These are phyloP conservation scores for Catharus bicknelli DNA, from an alignment of 2,113 vertebrate species.

Conservation along the genomic window DNA sequence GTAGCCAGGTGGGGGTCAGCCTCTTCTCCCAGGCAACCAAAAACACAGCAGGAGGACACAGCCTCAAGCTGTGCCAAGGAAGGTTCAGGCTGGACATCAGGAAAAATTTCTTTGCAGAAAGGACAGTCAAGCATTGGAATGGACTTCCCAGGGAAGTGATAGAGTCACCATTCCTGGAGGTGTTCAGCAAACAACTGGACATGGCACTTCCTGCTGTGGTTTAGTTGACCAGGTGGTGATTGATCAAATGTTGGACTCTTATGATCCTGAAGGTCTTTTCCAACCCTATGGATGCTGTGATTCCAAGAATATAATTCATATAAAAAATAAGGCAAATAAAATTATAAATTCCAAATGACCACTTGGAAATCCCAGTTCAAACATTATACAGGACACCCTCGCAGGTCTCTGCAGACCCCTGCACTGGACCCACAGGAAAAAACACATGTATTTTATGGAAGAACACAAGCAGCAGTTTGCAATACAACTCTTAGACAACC, in stretches of 20 bases:
- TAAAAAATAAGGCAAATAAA: neutral
- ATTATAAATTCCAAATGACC: neutral
- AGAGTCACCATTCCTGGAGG: neutral
- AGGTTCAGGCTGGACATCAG: neutral
- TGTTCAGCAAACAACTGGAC: neutral
- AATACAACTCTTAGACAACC: neutral
- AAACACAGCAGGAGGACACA: fast-evolving
- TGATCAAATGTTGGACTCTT: neutral
- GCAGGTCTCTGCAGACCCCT: neutral
- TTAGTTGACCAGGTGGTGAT: neutral
- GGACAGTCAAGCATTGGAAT: neutral
- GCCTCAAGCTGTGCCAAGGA: neutral
- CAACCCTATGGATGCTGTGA: neutral
- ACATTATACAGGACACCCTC: neutral
- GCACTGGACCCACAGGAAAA: neutral
- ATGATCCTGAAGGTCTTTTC: neutral
- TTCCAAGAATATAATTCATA: neutral
- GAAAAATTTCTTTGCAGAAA: neutral
- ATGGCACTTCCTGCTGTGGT: too few species aligned
- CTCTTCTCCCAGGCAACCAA: neutral
- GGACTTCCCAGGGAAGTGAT: neutral
- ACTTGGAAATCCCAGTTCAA: neutral
- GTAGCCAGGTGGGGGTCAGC: neutral
- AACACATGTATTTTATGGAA: neutral
- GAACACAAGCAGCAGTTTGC: neutral